Evolutionary conservation across 2,113 vertebrate species (phyloP).

Genomic region (Limnothrissa miodon): DNA sequence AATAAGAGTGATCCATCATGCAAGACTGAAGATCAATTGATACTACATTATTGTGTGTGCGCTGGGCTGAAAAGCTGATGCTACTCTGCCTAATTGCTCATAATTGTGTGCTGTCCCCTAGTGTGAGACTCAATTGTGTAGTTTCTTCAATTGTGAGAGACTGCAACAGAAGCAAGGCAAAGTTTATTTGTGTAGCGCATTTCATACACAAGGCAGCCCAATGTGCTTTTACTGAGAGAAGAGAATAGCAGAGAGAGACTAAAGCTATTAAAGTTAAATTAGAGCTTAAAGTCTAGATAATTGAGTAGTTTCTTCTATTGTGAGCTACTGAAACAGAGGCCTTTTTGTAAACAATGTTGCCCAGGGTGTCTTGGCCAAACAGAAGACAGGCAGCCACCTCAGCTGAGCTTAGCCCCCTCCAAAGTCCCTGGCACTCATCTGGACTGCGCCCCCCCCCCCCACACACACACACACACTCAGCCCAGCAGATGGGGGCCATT

Average conservation of each 20-base stretch:
- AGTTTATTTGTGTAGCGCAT: too few species aligned
- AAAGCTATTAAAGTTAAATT: too few species aligned
- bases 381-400: background rate
- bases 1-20: background rate
- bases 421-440: background rate
- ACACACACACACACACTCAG: too few species aligned
- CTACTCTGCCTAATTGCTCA: background rate
- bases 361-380: background rate
- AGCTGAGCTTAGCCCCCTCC: conserved; percentile 31
- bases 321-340: background rate
- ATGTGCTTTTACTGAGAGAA: too few species aligned
- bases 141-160: background rate
- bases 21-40: background rate
- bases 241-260: too few species aligned
- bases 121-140: background rate
- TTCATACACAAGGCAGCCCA: too few species aligned
- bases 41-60: background rate
- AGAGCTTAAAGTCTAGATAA: too few species aligned
- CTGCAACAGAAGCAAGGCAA: background rate
- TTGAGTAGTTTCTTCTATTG: background rate
- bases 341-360: background rate
- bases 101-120: background rate
- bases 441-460: conserved; percentile 27
- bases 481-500: conserved; percentile 42
- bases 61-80: background rate